Evolutionary conservation across 1,140 invertebrate genomes (phyloP), one percentile per base, ranked within the genome.

Genomic region (Littorina saxatilis): DNA sequence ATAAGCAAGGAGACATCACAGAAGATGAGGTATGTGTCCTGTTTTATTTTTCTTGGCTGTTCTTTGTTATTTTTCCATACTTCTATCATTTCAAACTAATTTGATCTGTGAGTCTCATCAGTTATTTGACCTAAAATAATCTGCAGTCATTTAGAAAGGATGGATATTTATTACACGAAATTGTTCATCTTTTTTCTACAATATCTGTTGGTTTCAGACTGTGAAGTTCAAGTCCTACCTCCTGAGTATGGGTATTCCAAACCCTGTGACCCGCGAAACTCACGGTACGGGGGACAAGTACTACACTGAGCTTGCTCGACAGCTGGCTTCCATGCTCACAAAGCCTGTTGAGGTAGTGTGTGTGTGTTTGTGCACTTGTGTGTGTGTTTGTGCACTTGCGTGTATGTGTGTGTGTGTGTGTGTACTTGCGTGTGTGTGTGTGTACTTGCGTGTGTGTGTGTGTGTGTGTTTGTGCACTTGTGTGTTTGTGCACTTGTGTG

Each of bases 141-240:
- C n/a, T n/a, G n/a, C n/a, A n/a, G n/a, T n/a, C n/a, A n/a, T n/a
- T n/a, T n/a, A n/a, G n/a, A n/a, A n/a, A n/a, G n/a, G n/a, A n/a
- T n/a, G n/a, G n/a, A n/a, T n/a, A n/a, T n/a, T n/a, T n/a, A n/a
- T n/a, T n/a, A n/a, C n/a, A n/a, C n/a, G n/a, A n/a, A n/a, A n/a
- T n/a, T n/a, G n/a, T n/a, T n/a, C n/a, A n/a, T n/a, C n/a, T n/a
- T n/a, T n/a, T n/a, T n/a, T 47, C 7, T 47, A 47, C 17, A 47
- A 47, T 47, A 9, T 47, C 43, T 47, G 43, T 47, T 47, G 5
- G 43, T 89, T 91, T 77, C 84, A 94, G 93, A 99, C 98, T 13
- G 94, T 99, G 23, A 95, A 95, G 85, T 99, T 99, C 88, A 99
- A 99, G 91, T 96, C 98, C 0, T 98, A 99, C 90, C 93, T 99